Base-by-base conservation (phyloP, 37 sponge, comb jelly and placozoan genomes). In the Theonella swinhoei region DNA sequence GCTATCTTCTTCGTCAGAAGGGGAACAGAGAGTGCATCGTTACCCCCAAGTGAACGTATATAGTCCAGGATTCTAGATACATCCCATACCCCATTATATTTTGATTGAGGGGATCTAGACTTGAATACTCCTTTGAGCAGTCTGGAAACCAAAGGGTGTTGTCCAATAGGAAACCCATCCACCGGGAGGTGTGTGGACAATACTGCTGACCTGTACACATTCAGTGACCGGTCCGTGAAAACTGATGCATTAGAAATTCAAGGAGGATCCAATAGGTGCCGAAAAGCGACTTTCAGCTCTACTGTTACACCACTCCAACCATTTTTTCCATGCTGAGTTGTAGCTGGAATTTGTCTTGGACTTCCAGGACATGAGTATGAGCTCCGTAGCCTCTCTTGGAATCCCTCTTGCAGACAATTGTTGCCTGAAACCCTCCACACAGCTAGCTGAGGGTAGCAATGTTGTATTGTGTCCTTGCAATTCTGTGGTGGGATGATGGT, bases 201-300 rank as follows among this genome's bases (percentile, higher is more conserved):
- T 42, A 84, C 3, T 20, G 85, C 77, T 66, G 85, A 84, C 3
- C 77, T 37, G 61, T 79, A 79, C 2, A 34, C 33, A n/a, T 62
- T 62, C 4, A 79, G 42, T 1, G 79, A 34, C 5, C 79, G 36
- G 47, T 79, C n/a, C 38, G 23, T 1, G 24, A 7, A 19, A 67
- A 79, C 39, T 79, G 39, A 1, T 64, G 31, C 37, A 42, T 29
- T 40, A 79, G 38, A 33, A 64, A 79, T 24, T 1, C 42, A 3
- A 79, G 42, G 4, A 79, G 4, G 5, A 33, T 14, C 2, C 54
- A 47, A 47, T 47, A n/a, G 54, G 54, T 47, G 54, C 14, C 7
- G 54, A 47, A 47, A 47, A 47, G 54, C 11, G 54, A 47, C 14
- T 14, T 47, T 47, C 54, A 47, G 54, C 54, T 47, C 54, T 47